These are phyloP conservation scores for Trichosurus vulpecula DNA, from an alignment of 2,797 vertebrate genomes.

Conservation along the genomic window DNA sequence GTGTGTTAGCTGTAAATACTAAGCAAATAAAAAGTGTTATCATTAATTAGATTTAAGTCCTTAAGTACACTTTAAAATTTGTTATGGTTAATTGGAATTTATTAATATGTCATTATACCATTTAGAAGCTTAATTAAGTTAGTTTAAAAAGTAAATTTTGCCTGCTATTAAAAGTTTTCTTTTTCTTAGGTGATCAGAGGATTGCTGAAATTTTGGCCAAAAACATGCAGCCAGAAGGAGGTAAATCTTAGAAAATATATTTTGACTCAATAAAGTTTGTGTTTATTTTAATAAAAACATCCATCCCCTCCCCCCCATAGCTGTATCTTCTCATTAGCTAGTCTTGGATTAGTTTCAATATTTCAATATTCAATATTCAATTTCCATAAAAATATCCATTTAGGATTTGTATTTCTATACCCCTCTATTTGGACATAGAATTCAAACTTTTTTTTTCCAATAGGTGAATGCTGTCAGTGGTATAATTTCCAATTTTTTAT, in stretches of 20 bases:
- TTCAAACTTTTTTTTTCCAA: neutral
- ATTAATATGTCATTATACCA: neutral
- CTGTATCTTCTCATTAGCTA: neutral
- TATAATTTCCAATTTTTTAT: slow-evolving; percentile 49
- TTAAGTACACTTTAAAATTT: neutral
- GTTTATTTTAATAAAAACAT: neutral
- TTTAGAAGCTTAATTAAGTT: slow-evolving; percentile 21
- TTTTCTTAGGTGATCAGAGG: slow-evolving; percentile 95
- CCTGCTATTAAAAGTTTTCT: slow-evolving; percentile 51
- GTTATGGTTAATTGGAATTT: neutral
- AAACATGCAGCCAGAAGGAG: slow-evolving; percentile 99
- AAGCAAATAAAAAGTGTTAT: neutral
- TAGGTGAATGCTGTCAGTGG: neutral
- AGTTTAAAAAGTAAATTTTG: slow-evolving; percentile 17
- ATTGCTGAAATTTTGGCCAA: slow-evolving; percentile 98
- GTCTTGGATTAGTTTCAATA: neutral
- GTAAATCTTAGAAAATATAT: slow-evolving; percentile 81
- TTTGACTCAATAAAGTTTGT: neutral
- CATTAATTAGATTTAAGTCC: neutral
- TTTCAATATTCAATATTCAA: no score
- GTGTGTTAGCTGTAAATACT: neutral
- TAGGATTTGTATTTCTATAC: neutral
- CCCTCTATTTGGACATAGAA: neutral
- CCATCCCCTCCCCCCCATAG: neutral
- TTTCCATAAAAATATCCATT: neutral